Evolutionary conservation across 2,797 vertebrate genomes (phyloP).

Genomic region (Acrocephalus scirpaceus): DNA sequence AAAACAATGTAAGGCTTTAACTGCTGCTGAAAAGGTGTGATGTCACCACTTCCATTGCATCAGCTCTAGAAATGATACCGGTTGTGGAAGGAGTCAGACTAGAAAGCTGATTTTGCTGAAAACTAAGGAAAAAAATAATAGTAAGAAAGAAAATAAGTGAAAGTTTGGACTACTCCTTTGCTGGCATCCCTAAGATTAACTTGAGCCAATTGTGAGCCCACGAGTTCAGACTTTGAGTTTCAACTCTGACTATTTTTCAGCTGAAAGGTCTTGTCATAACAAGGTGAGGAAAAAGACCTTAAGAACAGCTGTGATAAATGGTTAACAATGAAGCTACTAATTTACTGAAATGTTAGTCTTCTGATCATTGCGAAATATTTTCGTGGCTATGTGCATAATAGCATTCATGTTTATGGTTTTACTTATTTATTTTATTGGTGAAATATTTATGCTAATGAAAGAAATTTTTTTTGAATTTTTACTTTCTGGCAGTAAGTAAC

Average conservation of each 20-base stretch:
- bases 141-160: not conserved
- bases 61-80: not conserved
- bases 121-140: not conserved
- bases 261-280: not conserved
- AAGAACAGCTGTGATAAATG: not conserved
- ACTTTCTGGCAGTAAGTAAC: not conserved
- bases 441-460: not conserved
- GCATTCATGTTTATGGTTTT: not conserved
- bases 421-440: not conserved
- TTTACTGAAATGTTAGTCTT: not conserved
- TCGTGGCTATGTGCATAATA: not conserved
- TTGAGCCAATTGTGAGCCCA: not conserved
- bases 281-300: fast-evolving
- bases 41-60: conserved; percentile 42
- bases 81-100: not conserved
- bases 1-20: not conserved
- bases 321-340: not conserved
- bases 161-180: not conserved
- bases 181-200: not conserved
- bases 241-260: not conserved
- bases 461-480: not conserved
- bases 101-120: conserved; percentile 28
- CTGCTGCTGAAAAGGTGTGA: not conserved
- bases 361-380: not conserved
- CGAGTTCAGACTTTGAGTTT: not conserved